Base-by-base conservation (phyloP, 2,888 invertebrate genomes). In the Rhagium mordax region DNA sequence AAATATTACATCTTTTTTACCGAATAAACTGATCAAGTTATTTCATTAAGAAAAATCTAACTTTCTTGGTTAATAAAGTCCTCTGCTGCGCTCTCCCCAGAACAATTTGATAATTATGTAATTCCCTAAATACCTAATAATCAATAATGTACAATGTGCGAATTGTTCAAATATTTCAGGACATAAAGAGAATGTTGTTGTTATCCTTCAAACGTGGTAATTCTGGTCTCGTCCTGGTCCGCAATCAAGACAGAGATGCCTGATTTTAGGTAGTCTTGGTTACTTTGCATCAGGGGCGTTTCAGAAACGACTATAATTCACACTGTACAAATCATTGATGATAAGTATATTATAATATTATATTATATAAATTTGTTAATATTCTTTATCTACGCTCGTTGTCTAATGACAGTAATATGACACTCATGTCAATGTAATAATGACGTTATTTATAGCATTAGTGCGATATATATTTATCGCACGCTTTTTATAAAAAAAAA, bases 111-210 rank as follows among this genome's bases (percentile, higher is more conserved):
- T 64, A 27, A 64, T 59, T 33, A 59, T 59, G 33, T 64, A 64
- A 64, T 64, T 64, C 64, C 27, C 7, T 27, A 49, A 64, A 64
- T 64, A 64, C 64, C 64, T 64, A 49, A 64, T 64, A 64, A 64
- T 49, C 64, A 24, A 64, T 64, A 64, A 48, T 49, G 8, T 64
- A 64, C 49, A 64, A 64, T 64, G 16, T 29, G 16, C 64, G 64
- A 64, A 51, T 64, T 64, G 64, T 51, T 64, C 27, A 24, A 48
- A 64, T 64, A 64, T 64, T 64, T 49, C 51, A 51, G 64, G 48
- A 64, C 47, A 49, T 49, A 64, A 64, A 51, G 51, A 49, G 64
- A 64, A 64, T 64, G 64, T 24, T 64, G 64, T 48, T 61, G 47
- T 51, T 51, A 64, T 64, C 64, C 64, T 64, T 64, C 64, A 64